phyloP scores from a whole-genome alignment of 2,113 vertebrate species.

The Peromyscus polionotus region DNA sequence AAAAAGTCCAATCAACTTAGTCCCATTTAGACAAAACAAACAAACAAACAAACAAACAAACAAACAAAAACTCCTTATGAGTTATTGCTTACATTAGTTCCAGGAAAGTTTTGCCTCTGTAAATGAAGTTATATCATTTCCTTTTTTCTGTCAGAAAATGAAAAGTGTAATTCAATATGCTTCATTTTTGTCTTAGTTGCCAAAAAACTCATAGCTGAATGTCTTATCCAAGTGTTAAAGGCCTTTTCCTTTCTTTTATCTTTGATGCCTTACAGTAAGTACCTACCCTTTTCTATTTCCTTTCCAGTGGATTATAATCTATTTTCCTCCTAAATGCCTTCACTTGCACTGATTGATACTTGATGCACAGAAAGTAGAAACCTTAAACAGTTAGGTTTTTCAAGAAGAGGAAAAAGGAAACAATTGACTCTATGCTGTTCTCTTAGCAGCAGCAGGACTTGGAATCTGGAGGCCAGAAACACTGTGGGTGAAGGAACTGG shows the following conservation, averaged over 20 bases:
- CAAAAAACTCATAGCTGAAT: constrained; percentile 44
- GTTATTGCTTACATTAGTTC: constrained; percentile 45
- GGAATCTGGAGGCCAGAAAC: background rate
- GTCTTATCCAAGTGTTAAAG: constrained; percentile 41
- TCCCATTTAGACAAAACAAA: constrained; percentile 13
- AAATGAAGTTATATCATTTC: constrained; percentile 45
- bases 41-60: background rate
- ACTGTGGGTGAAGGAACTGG: background rate
- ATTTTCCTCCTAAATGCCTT: constrained; percentile 30
- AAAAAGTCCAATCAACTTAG: background rate
- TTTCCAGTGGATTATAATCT: constrained; percentile 1
- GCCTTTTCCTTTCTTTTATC: background rate
- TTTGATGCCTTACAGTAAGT: background rate
- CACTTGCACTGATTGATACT: background rate
- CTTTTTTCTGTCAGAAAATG: constrained; percentile 58
- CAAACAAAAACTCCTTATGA: background rate
- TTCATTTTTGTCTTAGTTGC: constrained; percentile 55
- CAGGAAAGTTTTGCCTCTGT: constrained; percentile 48
- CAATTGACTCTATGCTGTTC: background rate
- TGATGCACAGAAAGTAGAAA: constrained; percentile 31
- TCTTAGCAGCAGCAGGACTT: background rate
- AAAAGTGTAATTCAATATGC: constrained; percentile 54
- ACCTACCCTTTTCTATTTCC: constrained; percentile 13
- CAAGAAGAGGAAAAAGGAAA: background rate
- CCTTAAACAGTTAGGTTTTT: background rate